Conservation (phyloP, 2,888 invertebrate species). For the Flexamia atlantica region DNA sequence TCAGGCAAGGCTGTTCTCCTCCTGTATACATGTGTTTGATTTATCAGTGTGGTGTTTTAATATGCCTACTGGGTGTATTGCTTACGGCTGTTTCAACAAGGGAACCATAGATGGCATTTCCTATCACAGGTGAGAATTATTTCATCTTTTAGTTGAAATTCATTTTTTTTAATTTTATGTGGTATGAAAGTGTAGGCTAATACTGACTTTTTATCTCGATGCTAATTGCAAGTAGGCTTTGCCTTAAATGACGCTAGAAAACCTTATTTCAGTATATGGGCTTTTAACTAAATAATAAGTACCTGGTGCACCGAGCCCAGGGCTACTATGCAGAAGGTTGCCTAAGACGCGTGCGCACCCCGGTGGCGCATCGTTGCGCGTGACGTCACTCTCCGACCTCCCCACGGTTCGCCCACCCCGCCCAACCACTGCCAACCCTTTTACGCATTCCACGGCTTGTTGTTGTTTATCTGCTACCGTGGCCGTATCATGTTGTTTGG, state of each 20-base stretch:
- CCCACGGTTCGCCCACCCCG: no score
- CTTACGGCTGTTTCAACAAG: constrained; percentile 48
- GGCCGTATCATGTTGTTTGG: no score
- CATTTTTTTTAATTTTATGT: no score
- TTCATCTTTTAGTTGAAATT: background rate
- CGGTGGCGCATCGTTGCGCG: no score
- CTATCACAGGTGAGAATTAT: constrained; percentile 46
- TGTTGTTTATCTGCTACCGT: no score
- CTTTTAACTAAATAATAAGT: background rate
- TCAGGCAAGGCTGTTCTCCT: no score
- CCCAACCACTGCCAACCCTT: no score
- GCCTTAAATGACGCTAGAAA: background rate
- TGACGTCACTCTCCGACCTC: no score
- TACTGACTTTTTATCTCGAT: background rate
- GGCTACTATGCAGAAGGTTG: no score
- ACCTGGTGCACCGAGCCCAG: no score
- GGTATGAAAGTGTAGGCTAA: background rate
- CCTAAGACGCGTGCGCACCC: no score
- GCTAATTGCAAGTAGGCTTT: background rate
- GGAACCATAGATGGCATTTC: constrained; percentile 20
- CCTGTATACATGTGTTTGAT: background rate
- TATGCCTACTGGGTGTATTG: constrained; percentile 30
- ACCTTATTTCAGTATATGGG: background rate
- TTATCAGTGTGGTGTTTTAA: background rate
- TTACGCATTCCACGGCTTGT: no score